Evolutionary conservation across 1,140 invertebrate genomes (phyloP), one percentile per base, ranked within the genome.

Genomic region (Elymnias hypermnestra): DNA sequence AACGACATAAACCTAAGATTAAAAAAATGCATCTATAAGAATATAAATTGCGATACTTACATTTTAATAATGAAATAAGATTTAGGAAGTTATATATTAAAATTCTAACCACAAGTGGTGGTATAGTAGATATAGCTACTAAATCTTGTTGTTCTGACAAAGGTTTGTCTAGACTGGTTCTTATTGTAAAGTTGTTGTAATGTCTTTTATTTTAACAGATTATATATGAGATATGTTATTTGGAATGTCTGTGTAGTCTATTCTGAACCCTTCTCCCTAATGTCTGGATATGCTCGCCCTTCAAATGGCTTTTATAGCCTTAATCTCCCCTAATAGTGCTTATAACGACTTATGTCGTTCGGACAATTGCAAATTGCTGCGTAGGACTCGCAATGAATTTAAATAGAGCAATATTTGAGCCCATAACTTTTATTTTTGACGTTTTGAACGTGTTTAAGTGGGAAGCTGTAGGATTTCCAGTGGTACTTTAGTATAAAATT

Each of bases 131-230:
- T 46, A 15, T 25, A 48, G 39, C 29, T 28, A 48, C 39, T 46
- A 47, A 57, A 57, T 52, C 43, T 57, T 47, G 31, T 41, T 40
- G 31, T 47, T 48, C 28, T 47, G 41, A 58, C 56, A 50, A 54
- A 37, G 39, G 40, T 12, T 22, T 29, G 55, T 58, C 55, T 58
- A 58, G 55, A 58, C 56, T 35, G 17, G 23, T 13, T 29, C 23
- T 45, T 25, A 13, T 12, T 10, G 14, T 39, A 22, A 43, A 41
- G 43, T 43, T 43, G 14, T 12, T 15, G 0, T 15, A 5, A 33
- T 33, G 17, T 33, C 13, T 33, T 33, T 33, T 14, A 33, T 14
- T 33, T 33, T 33, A 15, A 33, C 13, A 33, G 13, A 33, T 33
- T 33, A 3, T 15, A 5, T 17, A 17, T 4, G 29, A 21, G 14